These are phyloP conservation scores for Acanthacorydalis orientalis DNA, from an alignment of 2,888 invertebrate species.

Conservation along the genomic window DNA sequence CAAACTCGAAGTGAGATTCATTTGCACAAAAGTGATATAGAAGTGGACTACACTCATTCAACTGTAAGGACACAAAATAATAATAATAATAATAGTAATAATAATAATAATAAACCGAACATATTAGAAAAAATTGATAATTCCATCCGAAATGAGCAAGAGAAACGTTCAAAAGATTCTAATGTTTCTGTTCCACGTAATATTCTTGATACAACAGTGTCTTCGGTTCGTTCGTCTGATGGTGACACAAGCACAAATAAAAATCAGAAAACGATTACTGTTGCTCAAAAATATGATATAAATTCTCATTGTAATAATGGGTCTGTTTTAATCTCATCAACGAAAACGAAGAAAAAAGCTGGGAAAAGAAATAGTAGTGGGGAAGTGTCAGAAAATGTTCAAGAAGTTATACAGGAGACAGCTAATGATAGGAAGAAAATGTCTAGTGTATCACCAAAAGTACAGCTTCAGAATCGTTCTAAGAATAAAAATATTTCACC, in stretches of 20 bases:
- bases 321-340: not conserved
- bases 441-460: slow-evolving; percentile 9
- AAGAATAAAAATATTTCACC: slow-evolving; percentile 13
- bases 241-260: not conserved
- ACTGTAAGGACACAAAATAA: slow-evolving; percentile 9
- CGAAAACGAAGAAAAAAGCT: slow-evolving; percentile 21
- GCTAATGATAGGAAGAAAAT: slow-evolving; percentile 11
- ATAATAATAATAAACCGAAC: slow-evolving; percentile 8
- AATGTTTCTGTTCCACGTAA: not conserved
- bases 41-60: slow-evolving; percentile 14
- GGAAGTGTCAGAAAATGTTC: slow-evolving; percentile 7
- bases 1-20: slow-evolving; percentile 25
- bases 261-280: slow-evolving; percentile 1
- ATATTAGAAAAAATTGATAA: slow-evolving; percentile 12
- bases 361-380: slow-evolving; percentile 13
- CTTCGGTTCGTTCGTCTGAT: not conserved
- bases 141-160: not conserved
- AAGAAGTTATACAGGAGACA: slow-evolving; percentile 6
- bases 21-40: slow-evolving; percentile 14
- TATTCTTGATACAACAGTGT: not conserved
- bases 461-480: slow-evolving; percentile 11
- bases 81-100: slow-evolving; percentile 10
- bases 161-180: not conserved
- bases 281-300: not conserved
- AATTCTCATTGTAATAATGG: not conserved